Evolutionary conservation across 2,888 invertebrate species (phyloP).

Genomic region (Pollenia amentaria): DNA sequence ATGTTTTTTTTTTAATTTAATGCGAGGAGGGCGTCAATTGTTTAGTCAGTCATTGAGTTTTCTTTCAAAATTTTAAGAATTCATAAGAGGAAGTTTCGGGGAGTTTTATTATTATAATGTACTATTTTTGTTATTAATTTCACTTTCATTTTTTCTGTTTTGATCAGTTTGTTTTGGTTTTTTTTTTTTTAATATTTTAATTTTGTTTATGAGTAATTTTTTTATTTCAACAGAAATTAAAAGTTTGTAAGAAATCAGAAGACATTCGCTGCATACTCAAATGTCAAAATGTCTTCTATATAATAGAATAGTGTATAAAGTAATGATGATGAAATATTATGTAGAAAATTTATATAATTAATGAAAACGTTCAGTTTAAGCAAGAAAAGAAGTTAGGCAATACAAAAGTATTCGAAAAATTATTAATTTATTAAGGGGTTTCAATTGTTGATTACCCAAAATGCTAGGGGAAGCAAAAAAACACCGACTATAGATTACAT

Average conservation of each 20-base stretch:
- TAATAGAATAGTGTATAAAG: slow-evolving; percentile 29
- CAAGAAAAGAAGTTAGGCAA: background rate
- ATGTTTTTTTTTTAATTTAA: slow-evolving; percentile 39
- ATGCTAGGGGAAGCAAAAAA: too few relatives aligned
- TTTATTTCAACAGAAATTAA: slow-evolving; percentile 51
- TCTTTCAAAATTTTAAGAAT: slow-evolving; percentile 63
- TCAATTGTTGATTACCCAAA: too few relatives aligned
- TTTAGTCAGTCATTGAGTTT: slow-evolving; percentile 35
- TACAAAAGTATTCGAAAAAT: background rate
- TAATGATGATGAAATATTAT: background rate
- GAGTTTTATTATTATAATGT: slow-evolving; percentile 8
- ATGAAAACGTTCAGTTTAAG: background rate
- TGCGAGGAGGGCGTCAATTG: background rate
- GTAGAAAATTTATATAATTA: too few relatives aligned
- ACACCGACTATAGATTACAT: too few relatives aligned
- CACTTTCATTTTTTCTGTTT: slow-evolving; percentile 70
- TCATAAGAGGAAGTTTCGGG: slow-evolving; percentile 53
- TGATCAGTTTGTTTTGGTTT: slow-evolving; percentile 24
- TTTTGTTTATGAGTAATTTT: slow-evolving; percentile 4
- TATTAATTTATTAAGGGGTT: too few relatives aligned
- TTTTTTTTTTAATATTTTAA: background rate
- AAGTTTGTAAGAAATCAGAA: slow-evolving; percentile 21
- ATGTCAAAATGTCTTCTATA: slow-evolving; percentile 14
- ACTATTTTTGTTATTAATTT: slow-evolving; percentile 61
- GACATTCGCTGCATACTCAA: slow-evolving; percentile 36